These are phyloP conservation scores for Chorisops tibialis DNA, from an alignment of 2,888 invertebrate genomes.

Conservation along the genomic window DNA sequence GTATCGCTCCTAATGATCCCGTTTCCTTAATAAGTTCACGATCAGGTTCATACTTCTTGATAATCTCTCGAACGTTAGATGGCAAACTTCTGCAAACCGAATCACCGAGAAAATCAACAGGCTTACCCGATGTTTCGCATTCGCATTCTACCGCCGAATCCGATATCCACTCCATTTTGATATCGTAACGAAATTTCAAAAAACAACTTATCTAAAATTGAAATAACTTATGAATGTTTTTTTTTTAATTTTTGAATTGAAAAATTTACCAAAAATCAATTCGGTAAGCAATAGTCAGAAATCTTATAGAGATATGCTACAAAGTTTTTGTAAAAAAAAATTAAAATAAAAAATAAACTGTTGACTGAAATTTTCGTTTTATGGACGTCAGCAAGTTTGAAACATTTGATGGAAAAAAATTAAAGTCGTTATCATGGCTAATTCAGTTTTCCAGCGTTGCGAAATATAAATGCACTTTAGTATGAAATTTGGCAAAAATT, in stretches of 20 bases:
- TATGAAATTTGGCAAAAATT: too few relatives aligned
- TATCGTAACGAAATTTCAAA: not conserved
- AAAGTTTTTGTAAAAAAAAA: constrained; percentile 6
- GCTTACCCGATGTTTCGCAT: not conserved
- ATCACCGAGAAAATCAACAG: constrained; percentile 21
- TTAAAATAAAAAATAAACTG: not conserved
- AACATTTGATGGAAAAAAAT: not conserved
- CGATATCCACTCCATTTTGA: not conserved
- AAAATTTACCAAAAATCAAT: not conserved
- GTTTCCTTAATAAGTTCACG: not conserved
- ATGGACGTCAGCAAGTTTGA: constrained; percentile 8
- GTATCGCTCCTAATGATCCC: constrained; percentile 2
- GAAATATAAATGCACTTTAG: too few relatives aligned
- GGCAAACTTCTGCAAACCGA: constrained; percentile 6
- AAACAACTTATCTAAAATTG: not conserved
- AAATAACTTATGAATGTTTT: not conserved
- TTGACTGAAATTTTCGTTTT: constrained; percentile 15
- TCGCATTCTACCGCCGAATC: not conserved
- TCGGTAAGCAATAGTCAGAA: not conserved
- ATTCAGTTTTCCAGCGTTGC: not conserved
- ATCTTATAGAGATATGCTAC: not conserved
- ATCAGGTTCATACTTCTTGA: constrained; percentile 19
- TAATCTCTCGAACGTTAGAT: constrained; percentile 14
- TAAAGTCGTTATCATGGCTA: not conserved
- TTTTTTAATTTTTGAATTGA: not conserved